Evolutionary conservation across 2,113 vertebrate genomes (phyloP).

Genomic region (Hystrix brachyura): DNA sequence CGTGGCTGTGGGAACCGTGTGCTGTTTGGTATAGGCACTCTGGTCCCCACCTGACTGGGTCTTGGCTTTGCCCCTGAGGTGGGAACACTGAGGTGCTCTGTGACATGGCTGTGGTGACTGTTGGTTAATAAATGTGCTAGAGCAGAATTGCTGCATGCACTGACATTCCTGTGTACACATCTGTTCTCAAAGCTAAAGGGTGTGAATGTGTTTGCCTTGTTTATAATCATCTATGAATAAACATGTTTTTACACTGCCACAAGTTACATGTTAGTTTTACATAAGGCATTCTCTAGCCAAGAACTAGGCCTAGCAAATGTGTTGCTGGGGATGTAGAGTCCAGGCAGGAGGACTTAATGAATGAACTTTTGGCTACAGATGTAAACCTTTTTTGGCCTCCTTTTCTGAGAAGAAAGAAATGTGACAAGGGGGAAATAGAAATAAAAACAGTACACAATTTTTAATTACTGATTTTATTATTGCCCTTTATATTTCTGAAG

Average conservation of each 20-base stretch:
- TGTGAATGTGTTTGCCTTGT: background rate
- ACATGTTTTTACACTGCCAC: background rate
- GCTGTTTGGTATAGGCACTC: background rate
- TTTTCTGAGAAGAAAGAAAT: constrained; percentile 16
- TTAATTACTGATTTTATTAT: constrained; percentile 33
- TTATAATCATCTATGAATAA: background rate
- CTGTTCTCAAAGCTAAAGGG: background rate
- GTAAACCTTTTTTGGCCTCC: background rate
- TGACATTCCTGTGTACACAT: background rate
- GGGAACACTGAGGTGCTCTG: background rate
- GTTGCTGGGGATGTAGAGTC: background rate
- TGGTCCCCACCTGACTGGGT: background rate
- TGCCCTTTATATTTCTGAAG: background rate
- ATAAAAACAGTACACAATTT: background rate
- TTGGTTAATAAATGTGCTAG: background rate
- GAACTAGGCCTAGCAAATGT: constrained; percentile 20
- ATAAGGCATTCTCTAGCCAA: background rate
- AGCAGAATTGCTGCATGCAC: background rate
- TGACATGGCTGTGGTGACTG: background rate
- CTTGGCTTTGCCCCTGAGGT: background rate
- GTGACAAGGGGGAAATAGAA: background rate
- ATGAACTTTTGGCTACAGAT: constrained; percentile 43
- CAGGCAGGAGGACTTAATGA: background rate
- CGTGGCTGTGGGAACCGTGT: background rate
- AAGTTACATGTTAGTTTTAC: constrained; percentile 16